Evolutionary conservation across 1,140 invertebrate genomes (phyloP), one percentile per base, ranked within the genome.

Genomic region (Notospermus geniculatus): DNA sequence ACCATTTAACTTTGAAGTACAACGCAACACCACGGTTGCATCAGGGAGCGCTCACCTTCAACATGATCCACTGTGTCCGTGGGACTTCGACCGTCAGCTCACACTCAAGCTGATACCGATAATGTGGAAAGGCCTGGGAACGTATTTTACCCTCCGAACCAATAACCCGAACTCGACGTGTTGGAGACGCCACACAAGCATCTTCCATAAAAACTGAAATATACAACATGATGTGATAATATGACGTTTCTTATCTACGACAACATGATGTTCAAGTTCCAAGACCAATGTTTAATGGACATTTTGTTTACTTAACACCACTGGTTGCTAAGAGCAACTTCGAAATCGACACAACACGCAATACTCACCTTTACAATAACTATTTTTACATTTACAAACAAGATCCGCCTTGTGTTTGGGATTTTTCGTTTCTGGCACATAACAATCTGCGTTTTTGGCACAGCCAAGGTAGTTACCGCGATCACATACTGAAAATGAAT

Each of bases 401-500:
- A 36, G 15, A 15, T 36, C 32, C 15, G 32, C 4, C 32, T 36
- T 4, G 15, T 15, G 4, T 15, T 36, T 36, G 32, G 5, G 5
- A 7, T 36, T 4, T 36, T 36, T 36, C 32, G 32, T 4, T 36
- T 36, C 32, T 36, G 32, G 32, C 15, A 36, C 32, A 15, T 36
- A 36, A 50, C 46, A 50, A 19, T 23, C 46, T 4, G 46, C 46
- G 9, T 27, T 27, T 27, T 27, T 19, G n/a, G 46, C 46, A 50
- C 46, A 50, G n/a, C 46, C 46, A 50, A 50, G n/a, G 25, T 50
- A 50, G 46, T 50, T 50, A 19, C 25, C 25, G 4, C 46, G 46
- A 7, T 5, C 46, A 27, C 46, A 50, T 7, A 50, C 46, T 50
- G 46, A 50, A 50, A 50, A 19, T 23, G 25, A n/a, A 19, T 7